These are phyloP conservation scores for Mohoua ochrocephala DNA, from an alignment of 2,113 vertebrate genomes.

Conservation along the genomic window DNA sequence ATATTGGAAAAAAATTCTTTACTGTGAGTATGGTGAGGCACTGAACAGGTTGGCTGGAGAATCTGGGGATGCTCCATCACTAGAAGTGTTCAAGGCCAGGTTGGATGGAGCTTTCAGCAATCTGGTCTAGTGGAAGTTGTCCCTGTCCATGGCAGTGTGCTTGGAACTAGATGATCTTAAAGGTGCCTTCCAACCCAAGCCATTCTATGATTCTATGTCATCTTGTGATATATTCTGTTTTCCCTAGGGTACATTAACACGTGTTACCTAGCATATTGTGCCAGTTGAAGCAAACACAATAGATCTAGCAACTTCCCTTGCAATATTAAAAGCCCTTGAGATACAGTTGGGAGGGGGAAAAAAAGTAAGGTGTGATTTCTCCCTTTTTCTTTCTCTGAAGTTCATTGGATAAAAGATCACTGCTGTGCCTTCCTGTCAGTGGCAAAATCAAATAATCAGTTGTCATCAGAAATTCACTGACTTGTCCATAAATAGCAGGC, in stretches of 20 bases:
- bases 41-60: background rate
- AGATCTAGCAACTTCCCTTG: background rate
- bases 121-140: background rate
- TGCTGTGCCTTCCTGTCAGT: background rate
- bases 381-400: background rate
- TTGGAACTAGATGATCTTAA: background rate
- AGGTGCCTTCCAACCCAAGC: background rate
- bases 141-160: too few species aligned
- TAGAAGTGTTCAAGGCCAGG: background rate
- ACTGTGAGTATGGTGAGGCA: too few species aligned
- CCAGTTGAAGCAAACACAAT: background rate
- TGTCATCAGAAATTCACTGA: background rate
- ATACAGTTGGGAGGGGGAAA: fast-evolving
- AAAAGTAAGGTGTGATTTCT: background rate
- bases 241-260: background rate
- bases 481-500: background rate
- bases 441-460: background rate
- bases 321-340: background rate
- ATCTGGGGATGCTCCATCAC: background rate
- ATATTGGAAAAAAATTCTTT: too few species aligned
- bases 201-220: background rate
- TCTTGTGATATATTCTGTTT: background rate
- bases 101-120: background rate
- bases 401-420: background rate
- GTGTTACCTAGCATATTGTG: background rate